Evolutionary conservation across 2,797 vertebrate species (phyloP).

Genomic region (Poecilia picta): DNA sequence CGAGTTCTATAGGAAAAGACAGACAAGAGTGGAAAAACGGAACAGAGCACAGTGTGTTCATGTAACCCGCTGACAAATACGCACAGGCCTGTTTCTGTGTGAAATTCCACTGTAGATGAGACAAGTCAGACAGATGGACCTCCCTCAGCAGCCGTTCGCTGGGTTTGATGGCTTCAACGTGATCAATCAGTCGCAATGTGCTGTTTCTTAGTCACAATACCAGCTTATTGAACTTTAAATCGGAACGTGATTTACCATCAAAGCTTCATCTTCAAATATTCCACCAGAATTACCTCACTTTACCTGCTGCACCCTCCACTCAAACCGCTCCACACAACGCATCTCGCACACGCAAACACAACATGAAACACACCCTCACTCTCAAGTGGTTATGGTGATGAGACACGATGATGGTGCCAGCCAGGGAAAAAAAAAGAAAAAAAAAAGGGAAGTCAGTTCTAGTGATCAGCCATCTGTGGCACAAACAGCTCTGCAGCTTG

Average conservation of each 20-base stretch:
- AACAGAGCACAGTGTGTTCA: not conserved
- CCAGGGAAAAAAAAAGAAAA: constrained; percentile 9
- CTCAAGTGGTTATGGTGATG: constrained; percentile 62
- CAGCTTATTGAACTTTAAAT: constrained; percentile 24
- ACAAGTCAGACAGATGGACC: constrained; percentile 68
- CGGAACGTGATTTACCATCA: constrained; percentile 10
- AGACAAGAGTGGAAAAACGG: not conserved
- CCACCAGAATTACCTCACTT: constrained; percentile 45
- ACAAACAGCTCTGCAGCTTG: constrained; percentile 75
- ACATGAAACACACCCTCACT: constrained; percentile 37
- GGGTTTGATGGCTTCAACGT: constrained; percentile 42
- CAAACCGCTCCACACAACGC: constrained; percentile 8
- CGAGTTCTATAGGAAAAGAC: not conserved
- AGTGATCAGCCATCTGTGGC: constrained; percentile 84
- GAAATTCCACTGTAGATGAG: constrained; percentile 50
- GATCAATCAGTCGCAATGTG: constrained; percentile 32
- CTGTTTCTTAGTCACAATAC: constrained; percentile 21
- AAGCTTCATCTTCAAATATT: constrained; percentile 27
- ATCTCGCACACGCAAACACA: constrained; percentile 12
- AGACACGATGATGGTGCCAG: constrained; percentile 61
- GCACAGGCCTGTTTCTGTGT: constrained; percentile 23
- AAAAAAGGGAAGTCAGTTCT: constrained; percentile 70
- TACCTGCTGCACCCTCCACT: constrained; percentile 44
- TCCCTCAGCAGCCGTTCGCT: constrained; percentile 58
- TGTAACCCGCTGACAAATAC: constrained; percentile 21